A percentile compares a stretch with the other conserved stretches of the same genome.
phyloP scores from a whole-genome alignment of 2,113 vertebrate species.

The Blennius ocellaris region DNA sequence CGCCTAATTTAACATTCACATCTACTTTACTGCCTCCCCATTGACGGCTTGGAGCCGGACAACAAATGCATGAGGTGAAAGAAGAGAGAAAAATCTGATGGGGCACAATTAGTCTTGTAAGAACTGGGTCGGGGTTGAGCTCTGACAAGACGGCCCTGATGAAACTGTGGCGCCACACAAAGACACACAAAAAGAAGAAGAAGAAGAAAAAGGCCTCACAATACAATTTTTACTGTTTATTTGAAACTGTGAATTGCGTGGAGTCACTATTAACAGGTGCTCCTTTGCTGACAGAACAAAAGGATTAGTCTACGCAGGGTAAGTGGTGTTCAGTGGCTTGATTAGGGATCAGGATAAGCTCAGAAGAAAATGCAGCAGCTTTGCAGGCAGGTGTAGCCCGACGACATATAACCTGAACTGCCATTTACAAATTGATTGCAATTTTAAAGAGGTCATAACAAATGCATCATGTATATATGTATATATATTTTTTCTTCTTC shows the following conservation, averaged over 20 bases:
- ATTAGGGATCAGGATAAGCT: constrained; percentile 65
- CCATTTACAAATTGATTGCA: constrained; percentile 32
- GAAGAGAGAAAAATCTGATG: constrained; percentile 71
- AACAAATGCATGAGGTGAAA: constrained; percentile 88
- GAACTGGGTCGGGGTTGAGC: constrained; percentile 90
- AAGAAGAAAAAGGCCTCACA: constrained; percentile 65
- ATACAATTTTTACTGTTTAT: constrained; percentile 81
- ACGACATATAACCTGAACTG: constrained; percentile 24
- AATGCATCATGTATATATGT: neutral
- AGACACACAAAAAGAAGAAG: constrained; percentile 69
- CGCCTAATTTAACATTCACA: constrained; percentile 95
- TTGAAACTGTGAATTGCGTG: constrained; percentile 86
- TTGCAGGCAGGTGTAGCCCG: constrained; percentile 27
- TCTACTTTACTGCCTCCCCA: constrained; percentile 93
- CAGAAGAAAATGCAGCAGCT: constrained; percentile 55
- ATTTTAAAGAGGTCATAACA: neutral
- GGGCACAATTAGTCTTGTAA: constrained; percentile 96
- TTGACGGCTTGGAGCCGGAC: constrained; percentile 92
- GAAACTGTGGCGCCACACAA: constrained; percentile 88
- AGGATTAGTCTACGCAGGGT: constrained; percentile 69
- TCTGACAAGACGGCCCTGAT: constrained; percentile 90
- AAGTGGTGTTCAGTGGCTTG: constrained; percentile 60
- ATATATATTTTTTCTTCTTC: constrained; percentile 1
- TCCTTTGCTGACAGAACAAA: constrained; percentile 84
- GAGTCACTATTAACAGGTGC: constrained; percentile 89